Evolutionary conservation across 2,113 vertebrate species (phyloP).

Genomic region (Tapirus terrestris): DNA sequence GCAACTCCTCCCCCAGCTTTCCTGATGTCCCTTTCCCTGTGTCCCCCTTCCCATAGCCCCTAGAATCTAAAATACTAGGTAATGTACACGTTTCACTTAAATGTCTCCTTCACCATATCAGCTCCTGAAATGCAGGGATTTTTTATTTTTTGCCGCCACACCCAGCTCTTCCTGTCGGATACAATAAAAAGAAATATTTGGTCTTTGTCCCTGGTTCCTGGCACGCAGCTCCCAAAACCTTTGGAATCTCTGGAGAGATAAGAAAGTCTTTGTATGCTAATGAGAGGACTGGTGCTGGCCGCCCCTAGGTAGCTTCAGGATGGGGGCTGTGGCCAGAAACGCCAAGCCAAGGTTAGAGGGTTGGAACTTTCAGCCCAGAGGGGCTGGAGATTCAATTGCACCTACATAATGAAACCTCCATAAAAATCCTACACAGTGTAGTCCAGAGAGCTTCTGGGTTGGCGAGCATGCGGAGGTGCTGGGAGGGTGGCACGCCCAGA

Average conservation of each 20-base stretch:
- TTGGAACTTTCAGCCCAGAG: background rate
- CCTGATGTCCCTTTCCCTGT: background rate
- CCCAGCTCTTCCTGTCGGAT: background rate
- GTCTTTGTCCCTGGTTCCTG: background rate
- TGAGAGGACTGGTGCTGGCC: background rate
- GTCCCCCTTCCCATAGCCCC: background rate
- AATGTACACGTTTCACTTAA: background rate
- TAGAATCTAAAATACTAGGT: background rate
- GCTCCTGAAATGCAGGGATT: background rate
- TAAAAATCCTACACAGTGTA: background rate
- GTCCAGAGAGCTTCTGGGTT: background rate
- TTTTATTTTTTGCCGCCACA: background rate
- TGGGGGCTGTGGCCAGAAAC: background rate
- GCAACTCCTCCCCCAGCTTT: background rate
- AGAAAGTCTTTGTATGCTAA: background rate
- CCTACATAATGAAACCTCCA: background rate
- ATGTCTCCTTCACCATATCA: background rate
- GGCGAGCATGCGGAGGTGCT: background rate
- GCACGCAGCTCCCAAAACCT: background rate
- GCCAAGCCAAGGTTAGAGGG: background rate
- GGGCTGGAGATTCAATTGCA: background rate
- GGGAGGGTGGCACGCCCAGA: background rate
- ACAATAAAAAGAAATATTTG: background rate
- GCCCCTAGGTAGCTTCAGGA: background rate
- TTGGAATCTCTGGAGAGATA: background rate